Base-by-base conservation (phyloP, 1,140 invertebrate genomes). In the Bicyclus anynana region DNA sequence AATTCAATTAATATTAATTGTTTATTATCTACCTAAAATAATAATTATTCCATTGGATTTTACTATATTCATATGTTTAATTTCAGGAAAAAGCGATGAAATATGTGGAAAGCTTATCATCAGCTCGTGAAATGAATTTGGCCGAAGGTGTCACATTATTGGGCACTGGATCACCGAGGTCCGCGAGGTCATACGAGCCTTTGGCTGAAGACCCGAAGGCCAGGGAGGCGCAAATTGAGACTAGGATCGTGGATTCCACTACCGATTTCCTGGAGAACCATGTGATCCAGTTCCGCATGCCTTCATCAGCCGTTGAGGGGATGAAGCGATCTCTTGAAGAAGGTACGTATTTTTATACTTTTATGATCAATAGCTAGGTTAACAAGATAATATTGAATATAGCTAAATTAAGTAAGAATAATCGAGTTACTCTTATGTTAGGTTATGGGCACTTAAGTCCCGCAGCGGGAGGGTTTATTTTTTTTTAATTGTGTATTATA, bases 261-360 rank as follows among this genome's bases (percentile, higher is more conserved):
- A 91, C 93, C 54, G 91, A 92, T 56, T 95, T 95, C 90, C 89
- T 96, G 46, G 92, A 94, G 61, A 93, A 93, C 50, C 94, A 95
- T 80, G 94, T 94, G 12, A 90, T 95, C 38, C 94, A 95, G 77
- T 91, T 95, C 59, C 94, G 93, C 76, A 83, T 95, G 10, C 94
- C 94, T 17, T 92, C 92, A 55, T 90, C 91, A 17, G 89, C 92
- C 57, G 90, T 94, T 59, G 90, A 91, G 63, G 92, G 93, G 67
- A 91, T 94, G 87, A 93, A 91, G 89, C 91, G 90, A 54, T 93
- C 91, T 63, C 90, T 90, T 70, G 92, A 92, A 72, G 92, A 93
- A 92, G 91, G 90, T 91, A 85, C 69, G 69, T 64, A 50, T 26
- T 26, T 47, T 47, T 12, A 20, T 20, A 6, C 5, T n/a, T n/a